Evolutionary conservation across 1,140 invertebrate species (phyloP), one percentile per base, ranked within the genome.

Genomic region (Pogonognathellus flavescens): DNA sequence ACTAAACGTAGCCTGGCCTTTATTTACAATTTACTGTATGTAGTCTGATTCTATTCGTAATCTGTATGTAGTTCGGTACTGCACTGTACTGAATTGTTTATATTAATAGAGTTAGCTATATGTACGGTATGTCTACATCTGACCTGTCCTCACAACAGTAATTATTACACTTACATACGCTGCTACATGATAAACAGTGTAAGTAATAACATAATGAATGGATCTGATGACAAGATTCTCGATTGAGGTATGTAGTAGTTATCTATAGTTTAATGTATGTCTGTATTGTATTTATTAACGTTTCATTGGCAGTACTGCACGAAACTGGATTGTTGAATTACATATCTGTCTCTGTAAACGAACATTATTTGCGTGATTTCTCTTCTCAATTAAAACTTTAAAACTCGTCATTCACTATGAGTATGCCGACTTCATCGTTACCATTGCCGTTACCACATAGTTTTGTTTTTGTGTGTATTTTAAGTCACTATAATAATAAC

Each of bases 141-240:
- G 70, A 76, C 70, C 70, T 76, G 70, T 76, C 41, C 70, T 76
- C 70, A 76, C 70, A 76, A 31, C 31, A 76, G 41, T 76, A 76
- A 31, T 76, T 41, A 49, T 76, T 76, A 76, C 70, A 76, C 31
- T 76, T 41, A 76, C 70, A 76, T 76, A 76, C 70, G 62, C 62
- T 66, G 62, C 62, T 66, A 66, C 70, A 50, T 76, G 11, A 41
- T 41, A 76, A 41, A 76, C 70, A 76, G 70, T 76, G 70, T 76
- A 76, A 31, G 41, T 76, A 76, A 76, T 50, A 76, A 76, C 25
- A 76, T 76, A 76, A 76, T 76, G 70, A 76, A 76, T 76, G 70
- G 70, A 76, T 76, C 70, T 76, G 70, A 49, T 76, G 70, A 76
- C 70, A 76, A 76, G 70, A 76, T 76, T 76, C 70, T 76, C 70